phyloP scores from a whole-genome alignment of 2,797 vertebrate genomes.

The Karalla daura region DNA sequence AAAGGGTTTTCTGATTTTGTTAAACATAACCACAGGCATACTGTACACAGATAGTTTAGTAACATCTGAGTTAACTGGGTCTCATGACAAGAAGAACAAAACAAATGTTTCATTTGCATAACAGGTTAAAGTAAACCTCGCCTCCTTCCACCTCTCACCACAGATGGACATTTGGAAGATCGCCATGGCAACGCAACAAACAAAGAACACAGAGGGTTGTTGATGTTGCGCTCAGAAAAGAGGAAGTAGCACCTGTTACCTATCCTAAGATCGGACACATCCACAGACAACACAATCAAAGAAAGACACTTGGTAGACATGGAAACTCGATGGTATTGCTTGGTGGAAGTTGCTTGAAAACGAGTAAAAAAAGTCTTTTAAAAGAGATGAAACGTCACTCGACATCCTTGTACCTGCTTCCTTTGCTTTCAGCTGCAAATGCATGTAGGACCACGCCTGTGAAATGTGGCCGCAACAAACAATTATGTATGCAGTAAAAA shows the following conservation, averaged over 20 bases:
- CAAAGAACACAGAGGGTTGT: conserved; percentile 32
- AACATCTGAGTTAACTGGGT: conserved; percentile 64
- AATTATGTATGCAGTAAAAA: too few species aligned
- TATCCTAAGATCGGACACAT: conserved; percentile 50
- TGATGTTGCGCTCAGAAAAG: conserved; percentile 47
- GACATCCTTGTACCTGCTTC: conserved; percentile 8
- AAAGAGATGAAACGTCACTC: conserved; percentile 6
- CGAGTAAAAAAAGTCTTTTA: conserved; percentile 14
- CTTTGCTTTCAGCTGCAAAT: conserved; percentile 1
- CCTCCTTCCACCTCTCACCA: conserved; percentile 43
- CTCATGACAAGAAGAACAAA: conserved; percentile 59
- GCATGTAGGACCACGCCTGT: too few species aligned
- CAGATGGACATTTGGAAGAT: conserved; percentile 44
- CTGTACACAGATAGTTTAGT: conserved; percentile 61
- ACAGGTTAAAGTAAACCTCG: conserved; percentile 69
- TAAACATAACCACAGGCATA: conserved; percentile 69
- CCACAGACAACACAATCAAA: conserved; percentile 45
- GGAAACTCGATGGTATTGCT: conserved; percentile 60
- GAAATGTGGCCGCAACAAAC: not conserved
- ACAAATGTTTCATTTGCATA: conserved; percentile 68
- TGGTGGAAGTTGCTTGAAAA: conserved; percentile 49
- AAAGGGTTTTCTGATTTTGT: too few species aligned
- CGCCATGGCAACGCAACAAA: conserved; percentile 30
- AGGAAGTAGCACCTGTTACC: conserved; percentile 77
- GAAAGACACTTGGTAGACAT: conserved; percentile 40